These are phyloP conservation scores for Scyliorhinus canicula DNA, from an alignment of 2,797 vertebrate species.

Conservation along the genomic window DNA sequence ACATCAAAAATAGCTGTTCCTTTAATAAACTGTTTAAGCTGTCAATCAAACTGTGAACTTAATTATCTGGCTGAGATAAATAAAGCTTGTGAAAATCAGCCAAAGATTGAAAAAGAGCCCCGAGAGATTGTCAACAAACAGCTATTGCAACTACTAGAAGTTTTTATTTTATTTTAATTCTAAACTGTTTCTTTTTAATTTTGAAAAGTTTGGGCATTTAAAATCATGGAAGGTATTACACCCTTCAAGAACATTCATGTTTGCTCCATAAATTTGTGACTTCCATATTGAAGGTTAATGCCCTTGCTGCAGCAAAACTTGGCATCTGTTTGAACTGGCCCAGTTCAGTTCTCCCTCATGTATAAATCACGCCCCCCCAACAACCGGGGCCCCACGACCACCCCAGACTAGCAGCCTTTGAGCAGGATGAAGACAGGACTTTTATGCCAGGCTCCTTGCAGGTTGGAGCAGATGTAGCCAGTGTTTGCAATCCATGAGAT, in stretches of 20 bases:
- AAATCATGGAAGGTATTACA: neutral
- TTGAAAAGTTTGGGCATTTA: neutral
- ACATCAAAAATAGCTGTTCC: neutral
- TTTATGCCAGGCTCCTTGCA: no score
- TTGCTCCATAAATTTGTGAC: neutral
- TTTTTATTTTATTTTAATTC: no score
- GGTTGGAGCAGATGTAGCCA: no score
- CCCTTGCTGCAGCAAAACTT: neutral
- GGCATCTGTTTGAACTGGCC: neutral
- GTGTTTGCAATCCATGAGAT: no score
- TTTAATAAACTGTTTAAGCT: neutral
- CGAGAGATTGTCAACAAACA: no score
- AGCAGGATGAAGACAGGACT: no score
- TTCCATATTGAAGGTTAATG: neutral
- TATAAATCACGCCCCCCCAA: no score
- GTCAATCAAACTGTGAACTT: neutral
- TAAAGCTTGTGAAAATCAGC: neutral
- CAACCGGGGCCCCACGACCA: no score
- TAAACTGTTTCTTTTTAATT: neutral
- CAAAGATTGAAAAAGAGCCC: neutral
- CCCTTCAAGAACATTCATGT: neutral
- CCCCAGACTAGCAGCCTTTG: no score
- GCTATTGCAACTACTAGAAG: no score
- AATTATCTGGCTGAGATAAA: no score
- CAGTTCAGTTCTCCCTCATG: no score